Evolutionary conservation across 1,140 invertebrate species (phyloP).

Genomic region (Solenopsis invicta): DNA sequence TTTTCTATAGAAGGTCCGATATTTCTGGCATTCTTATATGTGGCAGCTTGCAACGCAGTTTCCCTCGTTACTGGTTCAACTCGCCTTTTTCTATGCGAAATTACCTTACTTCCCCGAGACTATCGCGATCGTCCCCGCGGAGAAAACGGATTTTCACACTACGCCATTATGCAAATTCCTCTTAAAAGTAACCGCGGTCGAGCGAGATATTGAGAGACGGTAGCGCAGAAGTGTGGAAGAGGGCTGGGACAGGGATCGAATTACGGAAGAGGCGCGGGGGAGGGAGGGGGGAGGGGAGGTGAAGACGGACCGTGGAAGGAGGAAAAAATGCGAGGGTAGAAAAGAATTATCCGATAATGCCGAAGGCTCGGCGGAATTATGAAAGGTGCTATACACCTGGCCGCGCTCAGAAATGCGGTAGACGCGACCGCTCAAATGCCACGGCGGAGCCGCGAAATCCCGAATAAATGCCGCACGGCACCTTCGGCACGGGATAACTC

Average conservation of each 20-base stretch:
- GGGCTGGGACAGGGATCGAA: conserved; percentile 12
- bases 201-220: conserved; percentile 59
- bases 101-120: conserved; percentile 76
- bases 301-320: conserved; percentile 25
- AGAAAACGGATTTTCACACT: conserved; percentile 81
- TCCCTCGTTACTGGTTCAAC: conserved; percentile 57
- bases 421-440: conserved; percentile 67
- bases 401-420: conserved; percentile 46
- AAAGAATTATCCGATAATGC: conserved; percentile 77
- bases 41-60: conserved; percentile 50
- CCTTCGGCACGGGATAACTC: conserved; percentile 11
- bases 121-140: conserved; percentile 76
- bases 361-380: conserved; percentile 69
- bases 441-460: conserved; percentile 57
- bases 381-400: conserved; percentile 52
- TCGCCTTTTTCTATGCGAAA: conserved; percentile 66
- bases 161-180: conserved; percentile 81
- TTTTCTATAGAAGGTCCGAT: not conserved
- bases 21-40: conserved; percentile 44
- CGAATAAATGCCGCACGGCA: conserved; percentile 72
- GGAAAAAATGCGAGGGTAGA: conserved; percentile 53
- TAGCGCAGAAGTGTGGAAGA: conserved; percentile 38
- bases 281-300: not conserved
- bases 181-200: conserved; percentile 76
- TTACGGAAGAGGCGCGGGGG: conserved; percentile 35